These are phyloP conservation scores for Amphibalanus amphitrite DNA, from an alignment of 1,140 invertebrate species.

Conservation along the genomic window DNA sequence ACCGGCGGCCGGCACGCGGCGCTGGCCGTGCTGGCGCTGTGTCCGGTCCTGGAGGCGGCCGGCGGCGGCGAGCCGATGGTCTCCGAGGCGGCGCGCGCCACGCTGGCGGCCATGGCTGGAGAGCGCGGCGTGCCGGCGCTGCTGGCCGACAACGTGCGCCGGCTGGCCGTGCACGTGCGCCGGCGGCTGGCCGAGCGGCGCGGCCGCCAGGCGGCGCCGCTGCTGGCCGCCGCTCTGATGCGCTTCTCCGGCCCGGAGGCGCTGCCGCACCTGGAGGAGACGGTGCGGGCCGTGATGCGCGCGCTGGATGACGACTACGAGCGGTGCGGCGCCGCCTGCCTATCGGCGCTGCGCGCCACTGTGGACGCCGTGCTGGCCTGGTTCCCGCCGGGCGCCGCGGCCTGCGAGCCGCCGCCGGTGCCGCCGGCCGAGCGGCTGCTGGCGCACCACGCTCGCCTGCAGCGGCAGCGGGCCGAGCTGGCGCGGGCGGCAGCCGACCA, in stretches of 20 bases:
- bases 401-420: neutral
- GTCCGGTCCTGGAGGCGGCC: constrained; percentile 43
- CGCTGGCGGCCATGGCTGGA: neutral
- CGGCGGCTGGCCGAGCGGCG: neutral
- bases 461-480: neutral
- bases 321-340: neutral
- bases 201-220: neutral
- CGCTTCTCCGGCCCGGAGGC: neutral
- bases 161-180: neutral
- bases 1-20: constrained; percentile 22
- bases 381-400: neutral
- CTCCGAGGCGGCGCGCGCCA: constrained; percentile 28
- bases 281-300: neutral
- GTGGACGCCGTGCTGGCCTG: neutral
- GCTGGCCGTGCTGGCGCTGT: constrained; percentile 43
- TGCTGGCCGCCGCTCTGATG: neutral
- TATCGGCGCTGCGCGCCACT: neutral
- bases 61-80: constrained; percentile 38
- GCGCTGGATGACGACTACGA: neutral
- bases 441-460: neutral
- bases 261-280: neutral
- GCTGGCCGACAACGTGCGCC: neutral
- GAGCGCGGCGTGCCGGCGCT: neutral
- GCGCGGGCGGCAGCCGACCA: neutral
- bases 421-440: neutral